Evolutionary conservation across 2,113 vertebrate species (phyloP), one percentile per base, ranked within the genome.

Genomic region (Irena cyanogastra): DNA sequence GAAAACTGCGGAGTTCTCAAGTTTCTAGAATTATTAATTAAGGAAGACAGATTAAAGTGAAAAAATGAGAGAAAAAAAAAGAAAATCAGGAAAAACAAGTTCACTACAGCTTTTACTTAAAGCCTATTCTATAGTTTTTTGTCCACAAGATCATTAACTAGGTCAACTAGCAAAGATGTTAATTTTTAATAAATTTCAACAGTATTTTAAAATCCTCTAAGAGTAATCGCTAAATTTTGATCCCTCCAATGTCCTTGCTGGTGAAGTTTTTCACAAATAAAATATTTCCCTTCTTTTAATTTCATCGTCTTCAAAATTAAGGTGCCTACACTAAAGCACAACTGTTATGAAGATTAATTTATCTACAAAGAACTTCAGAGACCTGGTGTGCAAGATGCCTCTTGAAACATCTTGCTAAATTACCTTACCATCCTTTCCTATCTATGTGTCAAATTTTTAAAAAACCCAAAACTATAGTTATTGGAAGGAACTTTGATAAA

Each of bases 391-490:
- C 2, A 2, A 2, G 10, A 30, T 57, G 56, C 6, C 9, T 56
- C 22, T 66, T 50, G 7, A 66, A 27, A 31, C 5, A 30, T 26
- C 21, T 79, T 59, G 8, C 31, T 41, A 52, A 10, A 33, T 56
- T 56, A 31, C 20, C 28, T 76, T 49, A n/a, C 26, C 9, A 60
- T 45, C 23, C 7, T 76, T 83, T 80, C 23, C 47, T 39, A 90
- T 53, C 28, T 27, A 35, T 26, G 27, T 13, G 3, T 41, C 11
- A 72, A 33, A n/a, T n/a, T n/a, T n/a, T n/a, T n/a, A n/a, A n/a
- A n/a, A n/a, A n/a, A n/a, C n/a, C n/a, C n/a, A n/a, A 0, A 4
- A 0, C 19, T 52, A 37, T 12, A 13, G 15, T 5, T 49, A 45
- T 44, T 75, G 33, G 11, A 64, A 89, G 28, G 20, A 2, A 65